These are phyloP conservation scores for Macaria liturata DNA, from an alignment of 2,888 invertebrate species.

Conservation along the genomic window DNA sequence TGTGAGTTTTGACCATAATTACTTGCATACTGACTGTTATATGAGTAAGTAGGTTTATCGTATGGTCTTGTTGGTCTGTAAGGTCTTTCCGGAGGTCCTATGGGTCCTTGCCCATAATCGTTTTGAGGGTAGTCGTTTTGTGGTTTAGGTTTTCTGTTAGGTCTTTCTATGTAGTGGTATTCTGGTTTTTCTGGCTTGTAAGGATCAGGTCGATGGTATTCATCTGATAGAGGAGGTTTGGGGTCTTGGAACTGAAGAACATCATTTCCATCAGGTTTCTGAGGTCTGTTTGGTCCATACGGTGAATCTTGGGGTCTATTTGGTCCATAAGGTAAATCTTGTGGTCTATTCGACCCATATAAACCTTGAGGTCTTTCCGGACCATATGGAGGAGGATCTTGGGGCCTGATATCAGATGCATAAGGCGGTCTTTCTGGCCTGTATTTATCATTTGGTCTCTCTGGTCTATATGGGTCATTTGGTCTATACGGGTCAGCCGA, in stretches of 20 bases:
- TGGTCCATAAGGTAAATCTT: constrained; percentile 2
- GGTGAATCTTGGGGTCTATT: constrained; percentile 32
- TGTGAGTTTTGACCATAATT: constrained; percentile 54
- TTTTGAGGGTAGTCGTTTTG: constrained; percentile 31
- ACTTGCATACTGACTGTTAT: constrained; percentile 63
- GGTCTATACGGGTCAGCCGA: constrained; percentile 19
- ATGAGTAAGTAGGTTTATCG: constrained; percentile 44
- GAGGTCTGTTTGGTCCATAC: constrained; percentile 35
- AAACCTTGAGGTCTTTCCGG: constrained; percentile 8
- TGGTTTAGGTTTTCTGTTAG: constrained; percentile 59
- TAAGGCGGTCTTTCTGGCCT: constrained; percentile 39
- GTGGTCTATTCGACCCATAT: constrained; percentile 6
- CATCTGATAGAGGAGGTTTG: constrained; percentile 27
- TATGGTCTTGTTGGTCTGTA: constrained; percentile 47
- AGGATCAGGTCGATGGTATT: constrained; percentile 30
- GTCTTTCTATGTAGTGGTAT: constrained; percentile 64
- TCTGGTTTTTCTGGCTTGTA: constrained; percentile 59
- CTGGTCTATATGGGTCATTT: constrained; percentile 25
- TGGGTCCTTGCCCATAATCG: constrained; percentile 39
- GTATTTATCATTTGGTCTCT: constrained; percentile 14
- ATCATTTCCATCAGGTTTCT: constrained; percentile 41
- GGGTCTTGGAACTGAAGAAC: constrained; percentile 59
- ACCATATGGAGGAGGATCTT: constrained; percentile 16
- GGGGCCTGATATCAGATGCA: constrained; percentile 37
- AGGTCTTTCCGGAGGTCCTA: constrained; percentile 47